phyloP scores from a whole-genome alignment of 2,888 invertebrate genomes.

The Muschampia plurimacula region DNA sequence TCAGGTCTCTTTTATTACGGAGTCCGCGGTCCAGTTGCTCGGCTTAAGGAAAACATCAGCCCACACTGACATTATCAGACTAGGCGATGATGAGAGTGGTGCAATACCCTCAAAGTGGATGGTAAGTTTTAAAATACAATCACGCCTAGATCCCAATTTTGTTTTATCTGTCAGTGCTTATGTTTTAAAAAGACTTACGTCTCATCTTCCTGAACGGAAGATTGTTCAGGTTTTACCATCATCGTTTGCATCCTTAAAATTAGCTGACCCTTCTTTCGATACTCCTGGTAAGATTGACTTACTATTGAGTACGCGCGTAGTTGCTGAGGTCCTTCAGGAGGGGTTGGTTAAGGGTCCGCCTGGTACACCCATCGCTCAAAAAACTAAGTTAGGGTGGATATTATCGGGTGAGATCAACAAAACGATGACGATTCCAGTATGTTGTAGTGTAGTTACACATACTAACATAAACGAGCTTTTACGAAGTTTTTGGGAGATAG shows the following conservation, averaged over 20 bases:
- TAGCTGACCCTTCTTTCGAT: slow-evolving; percentile 39
- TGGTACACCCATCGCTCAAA: slow-evolving; percentile 40
- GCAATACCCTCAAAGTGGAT: slow-evolving; percentile 19
- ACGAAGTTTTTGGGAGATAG: slow-evolving; percentile 19
- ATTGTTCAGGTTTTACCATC: slow-evolving; percentile 30
- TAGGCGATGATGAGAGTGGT: slow-evolving; percentile 21
- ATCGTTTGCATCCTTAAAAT: slow-evolving; percentile 3
- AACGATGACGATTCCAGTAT: slow-evolving; percentile 10
- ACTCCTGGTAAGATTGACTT: slow-evolving; percentile 43
- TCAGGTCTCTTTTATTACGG: slow-evolving; percentile 44
- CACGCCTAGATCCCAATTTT: slow-evolving; percentile 21
- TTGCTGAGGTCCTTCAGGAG: slow-evolving; percentile 42
- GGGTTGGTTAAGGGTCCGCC: slow-evolving; percentile 41
- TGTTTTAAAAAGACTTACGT: slow-evolving; percentile 25
- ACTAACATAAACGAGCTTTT: slow-evolving; percentile 16
- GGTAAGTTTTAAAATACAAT: slow-evolving; percentile 9
- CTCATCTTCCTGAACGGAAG: slow-evolving; percentile 26
- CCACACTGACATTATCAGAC: neutral
- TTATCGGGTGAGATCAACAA: slow-evolving; percentile 41
- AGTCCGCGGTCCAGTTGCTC: slow-evolving; percentile 40
- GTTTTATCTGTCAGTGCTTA: slow-evolving; percentile 21
- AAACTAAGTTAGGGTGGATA: slow-evolving; percentile 47
- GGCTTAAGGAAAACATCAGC: slow-evolving; percentile 36
- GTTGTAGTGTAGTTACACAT: slow-evolving; percentile 14
- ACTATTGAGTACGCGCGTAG: slow-evolving; percentile 46